Conservation (phyloP, 1,140 invertebrate genomes). For the Heliconius congener region DNA sequence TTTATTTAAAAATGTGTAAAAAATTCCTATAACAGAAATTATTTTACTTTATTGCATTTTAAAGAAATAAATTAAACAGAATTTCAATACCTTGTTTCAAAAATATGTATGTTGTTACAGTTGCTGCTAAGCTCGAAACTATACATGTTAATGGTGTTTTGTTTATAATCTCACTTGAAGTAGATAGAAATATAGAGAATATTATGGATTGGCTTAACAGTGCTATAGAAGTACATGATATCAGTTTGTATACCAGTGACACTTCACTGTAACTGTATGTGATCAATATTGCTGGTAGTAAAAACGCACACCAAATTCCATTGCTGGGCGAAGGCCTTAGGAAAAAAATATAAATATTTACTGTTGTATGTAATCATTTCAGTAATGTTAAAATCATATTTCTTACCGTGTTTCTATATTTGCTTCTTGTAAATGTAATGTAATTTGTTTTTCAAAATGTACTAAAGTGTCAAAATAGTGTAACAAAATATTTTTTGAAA, state of each 20-base stretch:
- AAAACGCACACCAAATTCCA: constrained; percentile 64
- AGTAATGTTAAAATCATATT: not conserved
- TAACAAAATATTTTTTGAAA: not conserved
- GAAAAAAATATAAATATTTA: constrained; percentile 18
- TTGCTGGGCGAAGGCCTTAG: constrained; percentile 57
- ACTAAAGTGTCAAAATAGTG: not conserved
- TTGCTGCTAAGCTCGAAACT: constrained; percentile 52
- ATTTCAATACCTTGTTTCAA: constrained; percentile 50
- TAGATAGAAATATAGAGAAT: constrained; percentile 58
- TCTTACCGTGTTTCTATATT: constrained; percentile 53
- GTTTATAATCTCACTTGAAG: constrained; percentile 56
- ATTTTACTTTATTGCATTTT: not conserved
- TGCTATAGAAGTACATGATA: constrained; percentile 53
- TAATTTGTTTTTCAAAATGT: constrained; percentile 39
- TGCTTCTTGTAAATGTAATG: constrained; percentile 48
- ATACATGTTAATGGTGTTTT: constrained; percentile 55
- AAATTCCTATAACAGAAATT: no score
- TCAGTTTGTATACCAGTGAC: constrained; percentile 53
- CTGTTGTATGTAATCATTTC: not conserved
- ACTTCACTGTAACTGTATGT: constrained; percentile 56
- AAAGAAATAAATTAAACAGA: not conserved
- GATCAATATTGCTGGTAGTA: constrained; percentile 58
- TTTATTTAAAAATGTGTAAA: no score
- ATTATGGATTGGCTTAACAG: constrained; percentile 54
- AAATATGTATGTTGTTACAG: constrained; percentile 50